Evolutionary conservation across 2,888 invertebrate species (phyloP), one percentile per base, ranked within the genome.

Genomic region (Halictus quadricinctus): DNA sequence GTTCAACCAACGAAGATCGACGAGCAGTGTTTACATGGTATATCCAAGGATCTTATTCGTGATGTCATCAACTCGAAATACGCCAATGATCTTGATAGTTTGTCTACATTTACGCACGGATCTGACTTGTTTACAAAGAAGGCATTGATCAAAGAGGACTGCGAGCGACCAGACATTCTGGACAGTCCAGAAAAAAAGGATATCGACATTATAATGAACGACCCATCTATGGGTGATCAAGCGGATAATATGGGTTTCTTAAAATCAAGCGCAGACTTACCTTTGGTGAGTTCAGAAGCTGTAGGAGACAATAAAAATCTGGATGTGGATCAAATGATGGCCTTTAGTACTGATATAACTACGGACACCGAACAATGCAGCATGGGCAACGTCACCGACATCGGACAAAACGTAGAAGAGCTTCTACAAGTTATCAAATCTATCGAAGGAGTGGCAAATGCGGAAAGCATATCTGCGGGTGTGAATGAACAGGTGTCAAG

Each of bases 381-480:
- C 72, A 89, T 93, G 43, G 94, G 95, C 58, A 92, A 93, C 72
- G 95, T 95, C 85, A 95, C 95, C 89, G 97, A 97, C 92, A 93
- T 96, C 76, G 96, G 95, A 36, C 96, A 96, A 86, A 95, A 95
- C 92, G 96, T 95, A 5, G 96, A 96, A 46, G 97, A 97, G 88
- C 95, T 98, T 78, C 95, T 97, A 15, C 97, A 97, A 93, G 97
- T 97, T 5, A 96, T 98, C 73, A 97, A 97, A 94, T 97, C 96
- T 12, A 96, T 97, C 89, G 97, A 97, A 90, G 95, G 95, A 73
- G 95, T 95, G 6, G 88, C 94, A 75, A 88, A 86, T 50, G 88
- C 84, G n/a, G 92, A 90, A 41, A 91, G 88, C 78, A 90, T 91
- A 75, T 81, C 89, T 66, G 81, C 87, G 12, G 85, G 84, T 10